A percentile compares a stretch with the other conserved stretches of the same genome.
These are phyloP conservation scores for Aradus depressus DNA, from an alignment of 2,888 invertebrate species.

Conservation along the genomic window DNA sequence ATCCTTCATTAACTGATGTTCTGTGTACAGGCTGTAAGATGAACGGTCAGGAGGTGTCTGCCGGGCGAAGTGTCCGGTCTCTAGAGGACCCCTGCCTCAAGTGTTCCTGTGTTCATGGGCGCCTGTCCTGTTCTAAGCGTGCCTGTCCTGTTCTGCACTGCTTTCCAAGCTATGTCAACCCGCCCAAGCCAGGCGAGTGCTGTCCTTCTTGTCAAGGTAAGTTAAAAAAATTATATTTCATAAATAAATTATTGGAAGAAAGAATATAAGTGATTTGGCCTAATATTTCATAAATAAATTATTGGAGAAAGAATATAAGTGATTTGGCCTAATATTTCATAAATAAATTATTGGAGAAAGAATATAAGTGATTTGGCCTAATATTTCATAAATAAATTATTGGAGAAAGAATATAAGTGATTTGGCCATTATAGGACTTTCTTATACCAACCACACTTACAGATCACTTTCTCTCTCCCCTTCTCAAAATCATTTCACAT, in stretches of 20 bases:
- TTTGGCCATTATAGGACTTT: too few relatives aligned
- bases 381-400: background rate
- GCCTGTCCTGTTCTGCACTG: slow-evolving; percentile 86
- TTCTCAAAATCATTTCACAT: too few relatives aligned
- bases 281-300: background rate
- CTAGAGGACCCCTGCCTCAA: slow-evolving; percentile 78
- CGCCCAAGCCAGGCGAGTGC: slow-evolving; percentile 65
- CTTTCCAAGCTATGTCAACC: slow-evolving; percentile 49
- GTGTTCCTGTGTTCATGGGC: slow-evolving; percentile 59
- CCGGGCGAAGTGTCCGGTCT: slow-evolving; percentile 60
- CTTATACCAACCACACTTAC: too few relatives aligned
- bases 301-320: background rate
- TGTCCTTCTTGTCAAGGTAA: slow-evolving; percentile 52
- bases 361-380: background rate
- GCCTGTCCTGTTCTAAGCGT: slow-evolving; percentile 66
- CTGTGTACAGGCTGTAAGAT: slow-evolving; percentile 59
- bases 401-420: too few relatives aligned
- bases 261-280: background rate
- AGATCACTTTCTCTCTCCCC: too few relatives aligned
- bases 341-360: background rate
- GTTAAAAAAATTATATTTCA: background rate
- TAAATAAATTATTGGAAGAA: background rate
- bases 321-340: background rate
- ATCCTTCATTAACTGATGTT: slow-evolving; percentile 12
- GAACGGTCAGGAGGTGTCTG: slow-evolving; percentile 69